Percentiles rank a stretch among this genome's conserved stretches.
Conservation (phyloP, 1,140 invertebrate genomes). For the Andrena cerasifolii region DNA sequence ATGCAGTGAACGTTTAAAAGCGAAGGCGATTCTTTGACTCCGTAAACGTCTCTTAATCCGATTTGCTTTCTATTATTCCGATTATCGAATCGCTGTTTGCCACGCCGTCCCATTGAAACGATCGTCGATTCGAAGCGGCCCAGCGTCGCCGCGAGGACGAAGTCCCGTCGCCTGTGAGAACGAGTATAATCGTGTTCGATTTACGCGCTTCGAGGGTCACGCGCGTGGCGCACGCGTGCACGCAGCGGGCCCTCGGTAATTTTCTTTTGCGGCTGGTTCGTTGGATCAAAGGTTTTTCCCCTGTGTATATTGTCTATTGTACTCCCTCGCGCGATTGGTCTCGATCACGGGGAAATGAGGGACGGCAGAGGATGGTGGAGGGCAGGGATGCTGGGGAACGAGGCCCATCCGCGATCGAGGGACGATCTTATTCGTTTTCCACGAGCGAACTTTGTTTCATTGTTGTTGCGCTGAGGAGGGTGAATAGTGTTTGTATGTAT, state of each 20-base stretch:
- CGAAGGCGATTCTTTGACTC: no score
- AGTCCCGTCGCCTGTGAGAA: constrained; percentile 44
- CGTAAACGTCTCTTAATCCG: no score
- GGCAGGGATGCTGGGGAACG: background rate
- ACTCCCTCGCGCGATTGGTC: constrained; percentile 40
- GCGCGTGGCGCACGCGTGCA: background rate
- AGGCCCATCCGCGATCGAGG: constrained; percentile 27
- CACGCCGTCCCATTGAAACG: constrained; percentile 1
- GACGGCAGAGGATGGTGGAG: background rate
- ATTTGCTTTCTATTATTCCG: background rate
- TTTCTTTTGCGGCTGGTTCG: constrained; percentile 73
- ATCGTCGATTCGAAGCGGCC: constrained; percentile 57
- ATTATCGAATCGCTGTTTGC: constrained; percentile 10
- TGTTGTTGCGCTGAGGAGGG: constrained; percentile 55
- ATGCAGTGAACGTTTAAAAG: no score
- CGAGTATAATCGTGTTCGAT: constrained; percentile 50
- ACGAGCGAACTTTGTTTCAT: constrained; percentile 60
- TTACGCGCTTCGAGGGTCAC: constrained; percentile 32
- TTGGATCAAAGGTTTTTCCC: constrained; percentile 74
- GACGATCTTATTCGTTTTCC: constrained; percentile 50
- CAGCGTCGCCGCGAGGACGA: constrained; percentile 44
- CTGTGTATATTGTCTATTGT: constrained; percentile 60
- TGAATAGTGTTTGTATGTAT: constrained; percentile 7
- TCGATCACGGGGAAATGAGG: background rate
- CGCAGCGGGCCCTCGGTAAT: constrained; percentile 48